Evolutionary conservation across 2,888 invertebrate species (phyloP).

Genomic region (Xanthia togata): DNA sequence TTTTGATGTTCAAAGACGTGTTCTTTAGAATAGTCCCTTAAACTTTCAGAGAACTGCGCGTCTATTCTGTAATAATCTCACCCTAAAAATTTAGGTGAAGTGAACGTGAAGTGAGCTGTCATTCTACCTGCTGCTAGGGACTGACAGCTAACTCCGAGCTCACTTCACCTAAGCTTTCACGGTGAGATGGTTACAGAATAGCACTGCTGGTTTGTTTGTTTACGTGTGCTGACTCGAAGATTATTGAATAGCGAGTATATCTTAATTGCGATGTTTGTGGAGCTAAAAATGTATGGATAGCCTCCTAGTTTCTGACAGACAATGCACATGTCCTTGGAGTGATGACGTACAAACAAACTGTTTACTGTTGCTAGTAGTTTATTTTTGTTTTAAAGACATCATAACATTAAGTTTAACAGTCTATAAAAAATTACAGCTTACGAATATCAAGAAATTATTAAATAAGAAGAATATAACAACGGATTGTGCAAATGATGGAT

Average conservation of each 20-base stretch:
- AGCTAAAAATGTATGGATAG: background rate
- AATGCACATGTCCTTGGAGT: slow-evolving; percentile 1
- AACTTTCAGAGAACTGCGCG: background rate
- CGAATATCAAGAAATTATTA: background rate
- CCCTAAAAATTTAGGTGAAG: too few species aligned
- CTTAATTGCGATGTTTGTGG: background rate
- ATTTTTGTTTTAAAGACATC: slow-evolving; percentile 16
- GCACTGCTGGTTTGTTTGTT: slow-evolving; percentile 33
- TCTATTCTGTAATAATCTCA: too few species aligned
- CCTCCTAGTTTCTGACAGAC: background rate
- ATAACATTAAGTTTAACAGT: slow-evolving; percentile 9
- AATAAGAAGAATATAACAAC: background rate
- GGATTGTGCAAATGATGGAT: background rate
- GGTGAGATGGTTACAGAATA: too few species aligned
- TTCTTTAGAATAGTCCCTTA: background rate
- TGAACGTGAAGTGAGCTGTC: too few species aligned
- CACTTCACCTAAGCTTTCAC: too few species aligned
- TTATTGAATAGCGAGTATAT: background rate
- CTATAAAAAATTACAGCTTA: background rate
- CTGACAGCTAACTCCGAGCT: too few species aligned
- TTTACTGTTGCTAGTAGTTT: slow-evolving; percentile 6
- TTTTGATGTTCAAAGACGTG: background rate
- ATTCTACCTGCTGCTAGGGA: too few species aligned
- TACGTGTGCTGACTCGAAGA: slow-evolving; percentile 12
- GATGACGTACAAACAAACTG: slow-evolving; percentile 14